phyloP scores from a whole-genome alignment of 2,113 vertebrate genomes.

The Nerophis ophidion region DNA sequence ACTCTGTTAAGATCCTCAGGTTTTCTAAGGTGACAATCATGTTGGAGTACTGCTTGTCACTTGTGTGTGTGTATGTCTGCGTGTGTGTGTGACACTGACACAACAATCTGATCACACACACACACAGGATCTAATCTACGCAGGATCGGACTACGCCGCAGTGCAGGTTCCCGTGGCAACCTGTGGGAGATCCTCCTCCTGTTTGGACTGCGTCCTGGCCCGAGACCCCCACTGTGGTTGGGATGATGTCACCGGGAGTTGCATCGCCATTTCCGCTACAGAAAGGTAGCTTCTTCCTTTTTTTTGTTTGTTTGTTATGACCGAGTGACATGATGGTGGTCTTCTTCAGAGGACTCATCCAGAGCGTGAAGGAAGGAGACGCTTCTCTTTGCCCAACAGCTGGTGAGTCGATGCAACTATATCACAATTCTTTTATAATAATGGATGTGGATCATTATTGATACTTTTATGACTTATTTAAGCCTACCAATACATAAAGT shows the following conservation, averaged over 20 bases:
- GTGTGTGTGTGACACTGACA: neutral
- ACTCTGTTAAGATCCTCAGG: conserved; percentile 66
- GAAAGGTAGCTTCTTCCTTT: neutral
- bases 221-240: conserved; percentile 78
- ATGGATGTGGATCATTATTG: neutral
- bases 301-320: neutral
- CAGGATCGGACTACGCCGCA: conserved; percentile 60
- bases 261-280: conserved; percentile 43
- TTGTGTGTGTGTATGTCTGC: neutral
- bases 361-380: conserved; percentile 65
- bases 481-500: too few species aligned
- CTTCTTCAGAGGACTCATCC: conserved; percentile 64
- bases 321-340: neutral
- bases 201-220: conserved; percentile 75
- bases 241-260: conserved; percentile 35
- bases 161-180: conserved; percentile 67
- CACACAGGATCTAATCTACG: conserved; percentile 65
- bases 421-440: neutral
- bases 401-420: conserved; percentile 42
- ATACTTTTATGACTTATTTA: too few species aligned
- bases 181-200: conserved; percentile 63
- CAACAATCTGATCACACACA: neutral
- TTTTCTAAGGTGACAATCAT: conserved; percentile 68
- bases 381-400: conserved; percentile 58
- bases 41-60: too few species aligned